Percentiles rank a stretch among this genome's conserved stretches.
Conservation (phyloP, 2,113 vertebrate genomes). For the Neopipo cinnamomea region DNA sequence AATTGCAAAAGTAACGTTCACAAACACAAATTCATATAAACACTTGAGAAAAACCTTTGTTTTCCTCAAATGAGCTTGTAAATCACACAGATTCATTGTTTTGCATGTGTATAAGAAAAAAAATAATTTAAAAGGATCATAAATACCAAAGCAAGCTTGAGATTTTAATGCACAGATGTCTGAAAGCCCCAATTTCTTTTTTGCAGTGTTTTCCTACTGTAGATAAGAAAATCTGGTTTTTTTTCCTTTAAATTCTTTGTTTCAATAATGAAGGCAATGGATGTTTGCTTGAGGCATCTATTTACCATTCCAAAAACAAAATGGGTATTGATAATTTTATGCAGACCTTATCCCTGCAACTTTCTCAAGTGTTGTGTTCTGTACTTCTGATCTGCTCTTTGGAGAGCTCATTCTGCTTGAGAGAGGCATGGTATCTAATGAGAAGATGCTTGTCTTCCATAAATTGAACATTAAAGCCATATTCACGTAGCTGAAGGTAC, state of each 20-base stretch:
- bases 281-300: neutral
- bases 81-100: neutral
- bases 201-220: neutral
- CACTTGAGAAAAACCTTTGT: neutral
- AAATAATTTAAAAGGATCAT: neutral
- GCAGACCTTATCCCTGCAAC: neutral
- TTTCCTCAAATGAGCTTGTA: neutral
- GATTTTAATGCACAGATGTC: neutral
- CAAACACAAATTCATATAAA: neutral
- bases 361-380: neutral
- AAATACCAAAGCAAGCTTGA: neutral
- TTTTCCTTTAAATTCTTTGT: neutral
- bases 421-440: neutral
- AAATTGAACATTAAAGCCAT: neutral
- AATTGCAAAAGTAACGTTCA: neutral
- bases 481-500: neutral
- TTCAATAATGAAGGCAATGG: neutral
- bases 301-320: conserved; percentile 1
- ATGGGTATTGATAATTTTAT: neutral
- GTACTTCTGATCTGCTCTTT: neutral
- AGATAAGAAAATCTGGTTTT: neutral
- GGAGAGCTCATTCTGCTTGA: neutral
- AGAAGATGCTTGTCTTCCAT: neutral
- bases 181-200: neutral
- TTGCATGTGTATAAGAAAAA: neutral